Evolutionary conservation across 2,113 vertebrate species (phyloP).

Genomic region (Bos indicus): DNA sequence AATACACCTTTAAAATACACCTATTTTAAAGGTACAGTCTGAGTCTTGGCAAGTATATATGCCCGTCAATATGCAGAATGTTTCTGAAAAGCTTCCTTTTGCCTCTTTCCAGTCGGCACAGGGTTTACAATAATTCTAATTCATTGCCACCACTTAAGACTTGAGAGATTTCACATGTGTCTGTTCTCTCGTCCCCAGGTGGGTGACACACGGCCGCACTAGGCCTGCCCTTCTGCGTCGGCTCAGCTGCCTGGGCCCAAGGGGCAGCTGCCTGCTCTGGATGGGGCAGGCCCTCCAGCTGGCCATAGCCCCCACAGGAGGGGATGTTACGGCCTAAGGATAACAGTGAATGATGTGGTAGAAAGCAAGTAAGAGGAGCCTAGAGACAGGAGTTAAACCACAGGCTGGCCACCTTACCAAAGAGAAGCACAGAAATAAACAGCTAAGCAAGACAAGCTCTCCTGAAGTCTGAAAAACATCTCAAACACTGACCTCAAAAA

Average conservation of each 20-base stretch:
- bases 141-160: background rate
- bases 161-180: background rate
- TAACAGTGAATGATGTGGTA: background rate
- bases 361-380: background rate
- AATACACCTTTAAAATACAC: background rate
- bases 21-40: background rate
- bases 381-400: background rate
- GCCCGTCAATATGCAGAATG: background rate
- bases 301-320: background rate
- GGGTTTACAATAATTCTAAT: background rate
- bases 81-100: background rate
- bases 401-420: background rate
- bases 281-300: background rate
- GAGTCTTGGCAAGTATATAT: background rate
- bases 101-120: background rate
- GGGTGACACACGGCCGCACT: no score
- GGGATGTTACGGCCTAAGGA: background rate
- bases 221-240: background rate
- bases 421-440: background rate
- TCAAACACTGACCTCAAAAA: background rate
- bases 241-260: background rate
- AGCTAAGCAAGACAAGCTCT: background rate
- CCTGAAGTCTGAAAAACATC: background rate
- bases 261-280: background rate
- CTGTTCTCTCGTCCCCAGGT: background rate